Percentiles rank a stretch among this genome's conserved stretches.
These are phyloP conservation scores for Dicranocentrus wangi DNA, from an alignment of 2,888 invertebrate species.

Conservation along the genomic window DNA sequence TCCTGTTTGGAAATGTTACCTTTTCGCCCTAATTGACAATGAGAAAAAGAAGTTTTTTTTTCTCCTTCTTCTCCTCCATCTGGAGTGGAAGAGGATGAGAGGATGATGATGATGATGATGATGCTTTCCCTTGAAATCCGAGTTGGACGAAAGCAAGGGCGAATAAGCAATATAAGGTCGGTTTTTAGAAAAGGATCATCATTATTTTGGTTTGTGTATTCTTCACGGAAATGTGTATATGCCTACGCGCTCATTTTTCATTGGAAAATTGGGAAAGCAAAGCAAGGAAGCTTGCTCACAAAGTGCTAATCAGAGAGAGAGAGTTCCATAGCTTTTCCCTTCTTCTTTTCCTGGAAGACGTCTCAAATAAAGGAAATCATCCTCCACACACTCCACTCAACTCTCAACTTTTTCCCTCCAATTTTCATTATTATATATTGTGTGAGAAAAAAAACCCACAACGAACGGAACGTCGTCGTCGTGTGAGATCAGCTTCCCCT, in stretches of 20 bases:
- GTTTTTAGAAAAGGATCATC: too few relatives aligned
- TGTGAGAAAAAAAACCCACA: neutral
- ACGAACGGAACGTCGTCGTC: neutral
- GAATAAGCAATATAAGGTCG: neutral
- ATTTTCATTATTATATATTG: neutral
- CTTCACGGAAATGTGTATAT: too few relatives aligned
- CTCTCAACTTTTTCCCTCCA: too few relatives aligned
- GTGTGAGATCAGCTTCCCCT: neutral
- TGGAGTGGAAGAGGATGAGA: neutral
- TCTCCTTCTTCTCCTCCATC: neutral
- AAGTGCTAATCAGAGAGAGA: conserved; percentile 3
- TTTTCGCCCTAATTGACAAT: conserved; percentile 18
- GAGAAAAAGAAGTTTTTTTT: neutral
- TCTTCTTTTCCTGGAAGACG: neutral
- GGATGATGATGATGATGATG: neutral
- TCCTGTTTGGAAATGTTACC: neutral
- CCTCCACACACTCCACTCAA: neutral
- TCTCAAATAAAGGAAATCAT: neutral
- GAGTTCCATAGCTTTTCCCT: neutral
- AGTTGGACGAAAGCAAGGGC: neutral
- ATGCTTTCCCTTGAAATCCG: neutral
- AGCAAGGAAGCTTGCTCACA: neutral
- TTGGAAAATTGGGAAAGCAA: neutral
- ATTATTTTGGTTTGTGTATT: neutral
- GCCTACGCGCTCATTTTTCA: conserved; percentile 9